These are phyloP conservation scores for Martes martes DNA, from an alignment of 2,113 vertebrate species.

Conservation along the genomic window DNA sequence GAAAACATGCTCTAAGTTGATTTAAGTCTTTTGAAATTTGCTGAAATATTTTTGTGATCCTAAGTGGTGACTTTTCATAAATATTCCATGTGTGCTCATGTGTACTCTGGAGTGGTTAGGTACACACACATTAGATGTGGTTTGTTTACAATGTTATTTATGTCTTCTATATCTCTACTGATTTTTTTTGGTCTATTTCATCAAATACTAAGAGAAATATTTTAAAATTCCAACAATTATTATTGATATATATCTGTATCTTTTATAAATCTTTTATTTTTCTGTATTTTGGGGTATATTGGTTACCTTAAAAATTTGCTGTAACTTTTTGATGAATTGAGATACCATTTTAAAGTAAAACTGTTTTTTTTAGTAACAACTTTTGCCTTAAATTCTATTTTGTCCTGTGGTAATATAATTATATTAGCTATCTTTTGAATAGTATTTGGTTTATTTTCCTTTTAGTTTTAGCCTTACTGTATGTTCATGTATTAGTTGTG, in stretches of 20 bases:
- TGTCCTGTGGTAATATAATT: not conserved
- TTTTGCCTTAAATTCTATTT: conserved; percentile 32
- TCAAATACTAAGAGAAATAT: not conserved
- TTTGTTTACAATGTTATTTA: not conserved
- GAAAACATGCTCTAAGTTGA: not conserved
- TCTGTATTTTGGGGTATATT: not conserved
- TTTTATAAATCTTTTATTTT: not conserved
- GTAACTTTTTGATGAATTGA: not conserved
- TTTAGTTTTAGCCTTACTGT: not conserved
- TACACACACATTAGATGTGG: not conserved
- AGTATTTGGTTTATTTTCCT: not conserved
- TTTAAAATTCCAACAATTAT: not conserved
- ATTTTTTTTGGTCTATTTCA: not conserved
- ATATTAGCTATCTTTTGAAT: not conserved
- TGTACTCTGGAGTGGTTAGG: not conserved
- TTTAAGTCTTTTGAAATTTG: conserved; percentile 20
- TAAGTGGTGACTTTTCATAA: not conserved
- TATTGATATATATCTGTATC: not conserved
- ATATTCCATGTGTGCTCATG: not conserved
- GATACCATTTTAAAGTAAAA: not conserved
- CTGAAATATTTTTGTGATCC: not conserved
- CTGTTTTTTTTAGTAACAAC: not conserved
- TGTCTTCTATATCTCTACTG: not conserved
- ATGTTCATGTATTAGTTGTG: not conserved
- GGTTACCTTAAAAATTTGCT: not conserved